phyloP scores from a whole-genome alignment of 2,797 vertebrate genomes.

The Hoplostethus atlanticus region DNA sequence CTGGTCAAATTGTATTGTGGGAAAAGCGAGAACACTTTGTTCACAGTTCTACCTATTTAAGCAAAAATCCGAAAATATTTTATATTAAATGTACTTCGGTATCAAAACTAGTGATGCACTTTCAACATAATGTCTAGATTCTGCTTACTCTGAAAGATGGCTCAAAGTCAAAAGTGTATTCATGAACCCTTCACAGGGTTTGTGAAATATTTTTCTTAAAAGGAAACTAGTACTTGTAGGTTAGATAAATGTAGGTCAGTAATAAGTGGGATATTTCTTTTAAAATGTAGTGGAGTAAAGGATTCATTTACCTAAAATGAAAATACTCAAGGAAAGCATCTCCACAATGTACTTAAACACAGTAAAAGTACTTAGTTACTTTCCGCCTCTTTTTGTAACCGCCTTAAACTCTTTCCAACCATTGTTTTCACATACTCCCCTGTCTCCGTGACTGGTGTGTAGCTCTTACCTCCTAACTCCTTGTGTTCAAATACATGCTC shows the following conservation, averaged over 20 bases:
- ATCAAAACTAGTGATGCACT: background rate
- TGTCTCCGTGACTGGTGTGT: slow-evolving; percentile 23
- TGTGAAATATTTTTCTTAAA: slow-evolving; percentile 1
- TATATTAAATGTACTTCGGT: background rate
- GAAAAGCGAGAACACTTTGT: background rate
- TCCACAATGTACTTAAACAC: background rate
- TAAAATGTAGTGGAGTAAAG: slow-evolving; percentile 11
- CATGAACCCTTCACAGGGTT: slow-evolving; percentile 3
- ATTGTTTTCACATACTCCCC: slow-evolving; percentile 10
- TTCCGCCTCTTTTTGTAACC: slow-evolving; percentile 13
- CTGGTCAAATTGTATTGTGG: background rate
- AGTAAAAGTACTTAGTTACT: slow-evolving; percentile 4
- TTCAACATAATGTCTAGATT: background rate
- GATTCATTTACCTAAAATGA: background rate
- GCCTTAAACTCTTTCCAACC: slow-evolving; percentile 8
- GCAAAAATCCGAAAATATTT: background rate
- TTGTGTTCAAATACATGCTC: slow-evolving; percentile 30
- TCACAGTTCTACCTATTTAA: background rate
- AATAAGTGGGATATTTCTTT: slow-evolving; percentile 12
- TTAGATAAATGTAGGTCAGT: background rate
- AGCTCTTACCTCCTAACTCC: slow-evolving; percentile 21
- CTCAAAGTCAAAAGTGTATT: slow-evolving; percentile 21
- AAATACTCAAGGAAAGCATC: background rate
- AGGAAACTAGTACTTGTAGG: background rate
- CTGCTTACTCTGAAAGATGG: background rate